Evolutionary conservation across 2,888 invertebrate genomes (phyloP), one percentile per base, ranked within the genome.

Genomic region (Lithophane semibrunnea): DNA sequence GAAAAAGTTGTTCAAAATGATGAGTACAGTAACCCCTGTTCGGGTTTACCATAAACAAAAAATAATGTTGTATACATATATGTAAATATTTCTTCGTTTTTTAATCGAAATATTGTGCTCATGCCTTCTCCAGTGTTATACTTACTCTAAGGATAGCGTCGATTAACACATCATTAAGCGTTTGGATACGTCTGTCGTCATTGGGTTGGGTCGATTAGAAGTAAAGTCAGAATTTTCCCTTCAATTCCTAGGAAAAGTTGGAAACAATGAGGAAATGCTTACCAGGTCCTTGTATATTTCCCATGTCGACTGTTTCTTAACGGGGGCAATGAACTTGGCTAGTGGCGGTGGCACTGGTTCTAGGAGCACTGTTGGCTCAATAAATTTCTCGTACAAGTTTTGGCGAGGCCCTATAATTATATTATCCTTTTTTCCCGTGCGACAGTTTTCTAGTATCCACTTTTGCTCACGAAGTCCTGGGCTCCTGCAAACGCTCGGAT

Each of bases 391-490:
- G 54, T 79, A 79, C 10, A 72, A n/a, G 44, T 72, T 54, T 12
- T 0, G 3, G 7, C 60, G 66, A 61, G 79, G 60, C 2, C 79
- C 78, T 49, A 78, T 3, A n/a, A 8, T 8, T 2, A 0, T 0
- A 3, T 4, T 0, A 3, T 4, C 16, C 1, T 21, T 13, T 9
- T 9, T 9, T n/a, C 13, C 24, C 2, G 13, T 0, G n/a, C 71
- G 72, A 72, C 78, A 79, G 42, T 78, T 61, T 0, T 66, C 10
- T 18, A 18, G 0, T 54, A 79, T 78, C 79, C 79, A 79, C 8
- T 21, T 37, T 21, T 54, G 78, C 13, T 79, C 78, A 10, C 0
- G 13, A n/a, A 0, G 0, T 13, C 18, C 21, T 21, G 78, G 65
- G 13, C 44, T 12, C 47, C 78, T 78, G 71, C 8, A 24, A 65